A percentile compares a stretch with the other conserved stretches of the same genome.
These are phyloP conservation scores for Pseudonaja textilis DNA, from an alignment of 2,113 vertebrate genomes.

Conservation along the genomic window DNA sequence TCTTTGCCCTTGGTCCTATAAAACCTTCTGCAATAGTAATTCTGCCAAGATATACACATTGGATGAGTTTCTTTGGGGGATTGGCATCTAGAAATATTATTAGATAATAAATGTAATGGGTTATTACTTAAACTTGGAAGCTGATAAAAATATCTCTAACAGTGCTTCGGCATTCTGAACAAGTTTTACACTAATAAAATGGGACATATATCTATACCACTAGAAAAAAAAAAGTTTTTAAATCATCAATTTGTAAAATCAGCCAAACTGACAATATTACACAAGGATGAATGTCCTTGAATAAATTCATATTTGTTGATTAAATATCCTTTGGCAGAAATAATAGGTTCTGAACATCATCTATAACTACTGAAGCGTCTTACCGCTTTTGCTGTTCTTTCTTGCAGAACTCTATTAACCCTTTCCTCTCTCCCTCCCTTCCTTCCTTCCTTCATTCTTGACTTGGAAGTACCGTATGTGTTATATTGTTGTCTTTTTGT, in stretches of 20 bases:
- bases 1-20: neutral
- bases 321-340: neutral
- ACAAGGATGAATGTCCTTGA: neutral
- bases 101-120: neutral
- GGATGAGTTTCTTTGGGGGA: neutral
- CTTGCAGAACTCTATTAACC: neutral
- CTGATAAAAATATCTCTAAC: neutral
- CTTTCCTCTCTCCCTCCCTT: neutral
- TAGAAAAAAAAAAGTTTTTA: neutral
- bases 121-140: neutral
- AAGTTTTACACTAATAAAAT: neutral
- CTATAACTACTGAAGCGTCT: neutral
- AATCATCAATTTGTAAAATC: neutral
- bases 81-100: neutral
- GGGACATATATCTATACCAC: neutral
- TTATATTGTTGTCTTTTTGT: neutral
- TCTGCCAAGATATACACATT: neutral
- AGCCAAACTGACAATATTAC: neutral
- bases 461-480: neutral
- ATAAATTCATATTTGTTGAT: neutral
- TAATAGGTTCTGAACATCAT: neutral
- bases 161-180: neutral
- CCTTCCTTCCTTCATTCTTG: neutral
- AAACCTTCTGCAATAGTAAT: neutral
- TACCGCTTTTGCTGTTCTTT: neutral